These are phyloP conservation scores for Phrynocephalus guinanensis DNA, from an alignment of 2,797 vertebrate species.

Conservation along the genomic window DNA sequence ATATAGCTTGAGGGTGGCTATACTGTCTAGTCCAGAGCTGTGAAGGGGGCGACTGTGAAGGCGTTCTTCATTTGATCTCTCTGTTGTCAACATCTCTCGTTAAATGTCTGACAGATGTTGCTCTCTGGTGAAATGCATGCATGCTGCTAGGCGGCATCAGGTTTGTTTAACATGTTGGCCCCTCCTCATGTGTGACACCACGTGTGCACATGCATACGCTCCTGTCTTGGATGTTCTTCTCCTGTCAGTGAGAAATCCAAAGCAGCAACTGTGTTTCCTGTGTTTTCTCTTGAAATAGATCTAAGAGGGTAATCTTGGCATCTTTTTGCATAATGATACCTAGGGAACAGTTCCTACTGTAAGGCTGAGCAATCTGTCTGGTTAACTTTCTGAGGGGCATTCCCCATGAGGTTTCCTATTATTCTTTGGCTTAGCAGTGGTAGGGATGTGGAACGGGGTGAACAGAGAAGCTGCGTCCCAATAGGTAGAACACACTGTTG, in stretches of 20 bases:
- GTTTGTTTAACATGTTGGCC: too few relatives aligned
- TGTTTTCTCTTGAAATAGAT: background rate
- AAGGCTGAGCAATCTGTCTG: background rate
- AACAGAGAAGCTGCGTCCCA: background rate
- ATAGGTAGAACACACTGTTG: background rate
- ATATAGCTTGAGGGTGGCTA: background rate
- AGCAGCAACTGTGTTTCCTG: background rate
- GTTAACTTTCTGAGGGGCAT: background rate
- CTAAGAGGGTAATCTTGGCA: background rate
- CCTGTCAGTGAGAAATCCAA: background rate
- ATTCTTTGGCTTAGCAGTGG: background rate
- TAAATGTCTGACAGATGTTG: too few relatives aligned
- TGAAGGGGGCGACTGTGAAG: background rate
- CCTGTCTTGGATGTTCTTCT: background rate
- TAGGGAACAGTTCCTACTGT: slow-evolving; percentile 19
- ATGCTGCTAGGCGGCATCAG: too few relatives aligned
- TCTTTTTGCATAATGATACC: background rate
- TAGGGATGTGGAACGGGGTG: background rate
- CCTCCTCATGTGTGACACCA: background rate
- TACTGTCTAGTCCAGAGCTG: background rate
- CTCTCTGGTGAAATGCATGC: too few relatives aligned
- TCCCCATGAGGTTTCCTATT: background rate
- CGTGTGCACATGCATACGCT: background rate
- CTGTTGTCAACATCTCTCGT: too few relatives aligned
- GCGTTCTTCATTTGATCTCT: too few relatives aligned